Base-by-base conservation (phyloP, 2,888 invertebrate genomes). In the Melangyna quadrimaculata region DNA sequence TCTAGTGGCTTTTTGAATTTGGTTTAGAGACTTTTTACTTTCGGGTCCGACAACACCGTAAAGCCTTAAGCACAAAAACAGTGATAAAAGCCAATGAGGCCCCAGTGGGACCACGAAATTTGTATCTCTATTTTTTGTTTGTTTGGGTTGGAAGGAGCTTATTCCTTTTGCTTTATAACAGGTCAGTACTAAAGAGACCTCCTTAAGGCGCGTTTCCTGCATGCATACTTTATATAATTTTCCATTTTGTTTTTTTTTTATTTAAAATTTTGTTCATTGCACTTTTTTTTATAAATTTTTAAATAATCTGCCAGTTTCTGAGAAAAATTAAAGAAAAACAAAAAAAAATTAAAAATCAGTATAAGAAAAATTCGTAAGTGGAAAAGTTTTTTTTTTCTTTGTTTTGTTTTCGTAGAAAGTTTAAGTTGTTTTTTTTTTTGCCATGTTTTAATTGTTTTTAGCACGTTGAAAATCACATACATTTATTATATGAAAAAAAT, bases 381-480 rank as follows among this genome's bases (percentile, higher is more conserved):
- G 65, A 63, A 63, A 63, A 43, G n/a, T 29, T 61, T 61, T 61
- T 57, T 59, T 14, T 37, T 37, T 37, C 29, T 55, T 12, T n/a
- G n/a, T n/a, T n/a, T n/a, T n/a, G n/a, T 32, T 27, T 59, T 48
- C 67, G 32, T 14, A 74, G 55, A 63, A 74, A 55, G 35, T 59
- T 69, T 77, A 72, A 22, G 19, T 57, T 70, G 24, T 43, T 35
- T 51, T 61, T 48, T 17, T 63, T 10, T 17, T 70, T 32, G n/a
- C n/a, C n/a, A n/a, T n/a, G n/a, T n/a, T 8, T 14, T 3, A 9
- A 14, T 24, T 48, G 19, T 53, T 53, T 72, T 78, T 83, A 79
- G 75, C 84, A 84, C 75, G 37, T 77, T 79, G 43, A 53, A n/a
- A n/a, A 78, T 32, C 37, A 55, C 48, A 55, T 27, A 67, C 35